Percentiles rank a stretch among this genome's conserved stretches.
phyloP scores from a whole-genome alignment of 2,113 vertebrate species.

The Alectura lathami region DNA sequence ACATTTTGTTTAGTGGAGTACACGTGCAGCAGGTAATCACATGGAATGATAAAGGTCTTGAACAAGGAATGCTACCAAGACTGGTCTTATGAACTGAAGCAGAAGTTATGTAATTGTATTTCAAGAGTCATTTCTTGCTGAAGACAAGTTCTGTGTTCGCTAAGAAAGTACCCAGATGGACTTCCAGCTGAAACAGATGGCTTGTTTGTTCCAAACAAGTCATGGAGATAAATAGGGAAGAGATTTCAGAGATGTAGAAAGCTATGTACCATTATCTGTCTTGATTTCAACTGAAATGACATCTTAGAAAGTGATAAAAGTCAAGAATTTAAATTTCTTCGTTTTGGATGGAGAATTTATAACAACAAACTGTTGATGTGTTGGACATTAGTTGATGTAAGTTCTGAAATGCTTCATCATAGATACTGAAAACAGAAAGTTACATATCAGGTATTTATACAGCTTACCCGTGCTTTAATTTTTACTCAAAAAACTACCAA shows the following conservation, averaged over 20 bases:
- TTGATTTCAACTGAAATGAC: not conserved
- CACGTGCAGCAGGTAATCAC: not conserved
- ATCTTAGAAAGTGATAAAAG: not conserved
- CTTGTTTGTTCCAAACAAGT: not conserved
- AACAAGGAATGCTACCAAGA: not conserved
- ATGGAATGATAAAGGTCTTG: accelerated
- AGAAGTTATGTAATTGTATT: not conserved
- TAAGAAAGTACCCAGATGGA: not conserved
- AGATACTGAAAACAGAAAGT: not conserved
- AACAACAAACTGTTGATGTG: not conserved
- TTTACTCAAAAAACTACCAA: not conserved
- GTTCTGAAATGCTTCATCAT: not conserved
- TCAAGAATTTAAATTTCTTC: not conserved
- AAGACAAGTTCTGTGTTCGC: not conserved
- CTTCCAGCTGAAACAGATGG: not conserved
- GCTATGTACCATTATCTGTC: not conserved
- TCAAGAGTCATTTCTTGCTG: not conserved
- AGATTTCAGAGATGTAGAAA: not conserved
- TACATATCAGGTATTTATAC: not conserved
- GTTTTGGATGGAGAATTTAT: not conserved
- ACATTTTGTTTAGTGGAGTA: not conserved
- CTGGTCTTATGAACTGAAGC: not conserved
- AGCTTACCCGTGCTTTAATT: not conserved
- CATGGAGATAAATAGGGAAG: not conserved
- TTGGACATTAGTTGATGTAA: not conserved